Percentiles rank a stretch among this genome's conserved stretches.
Evolutionary conservation across 2,113 vertebrate species (phyloP).

Genomic region (Notechis scutatus): DNA sequence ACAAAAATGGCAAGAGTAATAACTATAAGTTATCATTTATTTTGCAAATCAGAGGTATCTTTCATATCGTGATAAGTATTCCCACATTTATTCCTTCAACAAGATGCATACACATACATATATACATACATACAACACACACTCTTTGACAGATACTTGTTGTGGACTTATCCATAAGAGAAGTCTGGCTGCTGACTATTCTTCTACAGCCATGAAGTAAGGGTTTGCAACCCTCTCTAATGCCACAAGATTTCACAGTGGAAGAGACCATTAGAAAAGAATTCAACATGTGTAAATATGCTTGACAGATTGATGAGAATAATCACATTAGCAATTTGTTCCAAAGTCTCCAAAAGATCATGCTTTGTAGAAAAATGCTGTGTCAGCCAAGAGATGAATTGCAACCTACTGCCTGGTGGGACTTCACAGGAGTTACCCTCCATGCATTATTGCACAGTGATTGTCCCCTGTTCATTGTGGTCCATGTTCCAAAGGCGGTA

Average conservation of each 20-base stretch:
- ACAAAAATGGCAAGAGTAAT: background rate
- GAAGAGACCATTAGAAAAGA: background rate
- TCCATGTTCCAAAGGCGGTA: slow-evolving; percentile 91
- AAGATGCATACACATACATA: background rate
- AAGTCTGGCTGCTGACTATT: slow-evolving; percentile 28
- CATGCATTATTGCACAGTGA: slow-evolving; percentile 53
- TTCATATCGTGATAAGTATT: slow-evolving; percentile 57
- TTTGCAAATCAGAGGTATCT: slow-evolving; percentile 68
- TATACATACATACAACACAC: background rate
- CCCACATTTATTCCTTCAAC: background rate
- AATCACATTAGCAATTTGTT: background rate
- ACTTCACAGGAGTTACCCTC: background rate
- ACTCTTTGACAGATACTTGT: background rate
- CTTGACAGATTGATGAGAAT: accelerated
- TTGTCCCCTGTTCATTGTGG: slow-evolving; percentile 76
- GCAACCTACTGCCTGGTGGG: background rate
- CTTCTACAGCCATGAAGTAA: background rate
- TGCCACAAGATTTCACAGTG: slow-evolving; percentile 26
- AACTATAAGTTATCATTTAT: slow-evolving; percentile 68
- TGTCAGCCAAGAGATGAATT: background rate
- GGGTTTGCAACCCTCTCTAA: slow-evolving; percentile 27
- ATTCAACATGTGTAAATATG: background rate
- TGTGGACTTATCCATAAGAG: slow-evolving; percentile 15
- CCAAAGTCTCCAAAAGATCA: background rate
- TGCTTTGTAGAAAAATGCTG: slow-evolving; percentile 17